Base-by-base conservation (phyloP, 2,888 invertebrate species). In the Drymonia ruficornis region DNA sequence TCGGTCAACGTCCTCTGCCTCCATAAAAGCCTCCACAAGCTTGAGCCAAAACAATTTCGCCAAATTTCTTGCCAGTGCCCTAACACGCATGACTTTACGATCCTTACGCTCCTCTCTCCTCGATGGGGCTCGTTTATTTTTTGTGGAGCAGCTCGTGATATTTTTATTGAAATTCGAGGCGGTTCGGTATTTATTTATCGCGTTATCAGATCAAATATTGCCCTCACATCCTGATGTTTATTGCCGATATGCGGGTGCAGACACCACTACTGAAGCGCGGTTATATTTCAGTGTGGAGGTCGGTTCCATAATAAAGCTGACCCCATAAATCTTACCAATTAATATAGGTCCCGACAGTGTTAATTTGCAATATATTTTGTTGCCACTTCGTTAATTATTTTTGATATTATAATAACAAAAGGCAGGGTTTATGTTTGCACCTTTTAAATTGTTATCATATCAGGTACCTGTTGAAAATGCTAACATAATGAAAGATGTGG, bases 31-130 rank as follows among this genome's bases (percentile, higher is more conserved):
- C 90, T 90, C 78, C 78, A 76, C 80, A 83, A 77, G 77, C 73
- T 73, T 75, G 78, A 83, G 84, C 92, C 92, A 91, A 91, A 91
- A 90, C 91, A 91, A 91, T 92, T 92, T 88, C 81, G 80, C 86
- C 87, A 86, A 91, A 89, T 86, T 87, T 86, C 90, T 86, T 88
- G 86, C 86, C 84, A 87, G 81, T 76, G 77, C 83, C 86, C 82
- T 81, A 85, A 83, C 86, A 89, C 87, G 87, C 89, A 86, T 86
- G 85, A 83, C 80, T 91, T 90, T 91, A 90, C 85, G 87, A 87
- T 79, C 87, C 75, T 81, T 78, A 74, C 78, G 77, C 67, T 80
- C 69, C 76, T 74, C 67, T 74, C 67, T 74, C 71, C 63, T 62
- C 67, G 66, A 72, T 74, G 70, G 72, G 70, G 70, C 70, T 77